phyloP scores from a whole-genome alignment of 2,113 vertebrate species.

The Genyomyrus donnyi region DNA sequence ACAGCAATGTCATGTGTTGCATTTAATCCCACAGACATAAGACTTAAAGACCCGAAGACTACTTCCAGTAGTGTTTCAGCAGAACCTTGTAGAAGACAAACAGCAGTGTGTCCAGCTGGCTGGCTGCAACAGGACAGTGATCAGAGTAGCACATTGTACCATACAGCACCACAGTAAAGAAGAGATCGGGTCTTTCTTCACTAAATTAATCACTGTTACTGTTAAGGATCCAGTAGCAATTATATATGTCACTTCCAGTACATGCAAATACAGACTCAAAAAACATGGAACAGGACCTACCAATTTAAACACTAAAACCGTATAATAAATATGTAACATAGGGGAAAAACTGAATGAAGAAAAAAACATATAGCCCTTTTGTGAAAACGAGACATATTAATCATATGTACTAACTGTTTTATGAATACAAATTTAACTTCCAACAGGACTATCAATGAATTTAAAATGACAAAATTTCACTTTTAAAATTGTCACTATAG shows the following conservation, averaged over 20 bases:
- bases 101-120: neutral
- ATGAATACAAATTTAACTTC: neutral
- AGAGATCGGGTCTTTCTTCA: neutral
- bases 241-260: neutral
- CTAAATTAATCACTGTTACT: neutral
- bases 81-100: neutral
- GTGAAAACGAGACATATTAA: neutral
- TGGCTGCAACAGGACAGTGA: neutral
- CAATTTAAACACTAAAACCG: neutral
- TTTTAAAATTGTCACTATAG: neutral
- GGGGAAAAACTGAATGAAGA: neutral
- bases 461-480: neutral
- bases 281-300: neutral
- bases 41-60: neutral
- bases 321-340: neutral
- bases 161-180: neutral
- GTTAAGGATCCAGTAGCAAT: neutral
- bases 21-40: neutral
- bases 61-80: neutral
- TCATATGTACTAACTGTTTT: neutral
- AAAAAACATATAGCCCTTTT: neutral
- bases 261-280: neutral
- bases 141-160: neutral
- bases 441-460: neutral
- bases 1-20: neutral